Evolutionary conservation across 2,888 invertebrate genomes (phyloP).

Genomic region (Tiphia femorata): DNA sequence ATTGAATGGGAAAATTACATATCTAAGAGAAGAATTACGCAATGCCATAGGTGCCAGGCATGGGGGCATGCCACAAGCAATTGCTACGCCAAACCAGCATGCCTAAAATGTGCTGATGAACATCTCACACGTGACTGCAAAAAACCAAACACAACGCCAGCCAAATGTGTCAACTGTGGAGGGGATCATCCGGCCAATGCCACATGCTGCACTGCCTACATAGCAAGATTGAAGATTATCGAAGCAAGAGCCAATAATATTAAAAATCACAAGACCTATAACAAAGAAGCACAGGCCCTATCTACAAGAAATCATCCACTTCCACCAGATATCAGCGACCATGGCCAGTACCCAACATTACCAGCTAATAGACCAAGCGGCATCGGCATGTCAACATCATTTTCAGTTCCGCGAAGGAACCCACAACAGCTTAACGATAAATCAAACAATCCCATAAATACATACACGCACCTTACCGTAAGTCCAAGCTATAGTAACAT

Average conservation of each 20-base stretch:
- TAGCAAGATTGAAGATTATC: conserved; percentile 6
- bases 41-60: conserved; percentile 51
- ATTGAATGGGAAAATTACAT: conserved; percentile 39
- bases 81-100: conserved; percentile 40
- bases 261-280: too few relatives aligned
- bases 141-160: conserved; percentile 34
- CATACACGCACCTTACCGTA: too few relatives aligned
- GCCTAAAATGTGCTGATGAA: conserved; percentile 44
- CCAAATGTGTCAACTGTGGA: conserved; percentile 51
- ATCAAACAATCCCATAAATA: too few relatives aligned
- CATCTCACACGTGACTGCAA: conserved; percentile 47
- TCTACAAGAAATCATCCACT: too few relatives aligned
- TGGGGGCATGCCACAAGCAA: conserved; percentile 50
- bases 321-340: too few relatives aligned
- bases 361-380: too few relatives aligned
- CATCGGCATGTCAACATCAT: too few relatives aligned
- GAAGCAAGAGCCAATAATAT: neutral
- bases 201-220: conserved; percentile 34
- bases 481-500: too few relatives aligned
- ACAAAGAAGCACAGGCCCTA: too few relatives aligned
- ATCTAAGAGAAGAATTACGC: conserved; percentile 39
- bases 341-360: too few relatives aligned
- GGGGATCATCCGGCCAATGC: conserved; percentile 49
- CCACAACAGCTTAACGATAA: too few relatives aligned
- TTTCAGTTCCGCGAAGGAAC: too few relatives aligned